phyloP scores from a whole-genome alignment of 1,140 invertebrate species.

The Leptinotarsa texana region DNA sequence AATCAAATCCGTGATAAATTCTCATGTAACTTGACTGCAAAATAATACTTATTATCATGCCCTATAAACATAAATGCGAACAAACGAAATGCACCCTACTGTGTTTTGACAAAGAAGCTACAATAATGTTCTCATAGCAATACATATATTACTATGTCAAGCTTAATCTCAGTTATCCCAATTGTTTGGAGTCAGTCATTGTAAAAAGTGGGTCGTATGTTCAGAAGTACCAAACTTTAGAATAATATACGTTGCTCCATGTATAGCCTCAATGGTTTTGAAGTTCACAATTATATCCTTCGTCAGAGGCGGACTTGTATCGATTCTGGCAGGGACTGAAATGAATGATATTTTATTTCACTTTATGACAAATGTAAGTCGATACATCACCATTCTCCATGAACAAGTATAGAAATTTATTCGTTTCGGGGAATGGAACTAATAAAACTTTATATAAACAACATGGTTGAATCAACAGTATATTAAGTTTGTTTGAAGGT shows the following conservation, averaged over 20 bases:
- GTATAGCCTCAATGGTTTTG: slow-evolving; percentile 13
- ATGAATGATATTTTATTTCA: too few species aligned
- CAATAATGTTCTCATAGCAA: slow-evolving; percentile 37
- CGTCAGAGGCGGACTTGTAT: slow-evolving; percentile 1
- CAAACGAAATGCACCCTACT: slow-evolving; percentile 27
- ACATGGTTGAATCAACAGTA: too few species aligned
- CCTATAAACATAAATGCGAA: slow-evolving; percentile 31
- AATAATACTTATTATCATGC: slow-evolving; percentile 29
- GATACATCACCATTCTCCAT: too few species aligned
- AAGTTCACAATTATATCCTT: neutral
- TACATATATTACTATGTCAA: slow-evolving; percentile 37
- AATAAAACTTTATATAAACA: too few species aligned
- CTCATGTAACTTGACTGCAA: slow-evolving; percentile 29
- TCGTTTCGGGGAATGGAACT: too few species aligned
- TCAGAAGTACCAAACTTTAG: slow-evolving; percentile 19
- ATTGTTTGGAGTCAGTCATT: slow-evolving; percentile 36
- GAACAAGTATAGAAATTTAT: too few species aligned
- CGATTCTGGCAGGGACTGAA: neutral
- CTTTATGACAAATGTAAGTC: too few species aligned
- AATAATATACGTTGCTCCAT: slow-evolving; percentile 1
- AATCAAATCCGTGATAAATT: slow-evolving; percentile 25
- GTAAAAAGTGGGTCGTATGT: slow-evolving; percentile 37
- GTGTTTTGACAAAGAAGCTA: slow-evolving; percentile 30
- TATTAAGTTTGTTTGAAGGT: too few species aligned
- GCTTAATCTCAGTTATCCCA: slow-evolving; percentile 34